These are phyloP conservation scores for Puma concolor DNA, from an alignment of 2,113 vertebrate genomes.

Conservation along the genomic window DNA sequence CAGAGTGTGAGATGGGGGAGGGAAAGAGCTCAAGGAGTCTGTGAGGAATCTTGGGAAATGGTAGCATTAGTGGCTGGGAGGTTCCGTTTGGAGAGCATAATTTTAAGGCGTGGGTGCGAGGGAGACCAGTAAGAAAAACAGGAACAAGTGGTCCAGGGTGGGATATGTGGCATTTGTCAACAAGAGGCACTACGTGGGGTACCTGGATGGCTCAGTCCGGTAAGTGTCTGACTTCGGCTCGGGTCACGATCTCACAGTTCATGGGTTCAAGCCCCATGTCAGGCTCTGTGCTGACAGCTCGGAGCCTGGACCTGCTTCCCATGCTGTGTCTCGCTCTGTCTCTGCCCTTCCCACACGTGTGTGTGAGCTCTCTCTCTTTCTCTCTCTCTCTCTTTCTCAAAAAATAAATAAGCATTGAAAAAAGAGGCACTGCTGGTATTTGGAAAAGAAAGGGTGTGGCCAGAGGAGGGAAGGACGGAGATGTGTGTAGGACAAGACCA, in stretches of 20 bases:
- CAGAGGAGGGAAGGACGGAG: accelerated
- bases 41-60: not conserved
- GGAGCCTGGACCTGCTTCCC: too few relatives aligned
- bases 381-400: too few relatives aligned
- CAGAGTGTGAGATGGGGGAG: not conserved
- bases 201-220: too few relatives aligned
- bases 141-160: not conserved
- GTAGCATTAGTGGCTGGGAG: not conserved
- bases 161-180: too few relatives aligned
- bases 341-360: too few relatives aligned
- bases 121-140: not conserved
- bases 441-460: not conserved
- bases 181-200: not conserved
- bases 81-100: not conserved
- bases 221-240: too few relatives aligned
- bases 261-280: too few relatives aligned
- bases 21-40: not conserved
- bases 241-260: too few relatives aligned
- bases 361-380: too few relatives aligned
- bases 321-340: too few relatives aligned
- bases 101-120: not conserved
- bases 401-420: too few relatives aligned
- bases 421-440: not conserved
- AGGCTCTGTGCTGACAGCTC: too few relatives aligned
- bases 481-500: not conserved